Conservation (phyloP, 2,888 invertebrate species). For the Lysandra coridon region DNA sequence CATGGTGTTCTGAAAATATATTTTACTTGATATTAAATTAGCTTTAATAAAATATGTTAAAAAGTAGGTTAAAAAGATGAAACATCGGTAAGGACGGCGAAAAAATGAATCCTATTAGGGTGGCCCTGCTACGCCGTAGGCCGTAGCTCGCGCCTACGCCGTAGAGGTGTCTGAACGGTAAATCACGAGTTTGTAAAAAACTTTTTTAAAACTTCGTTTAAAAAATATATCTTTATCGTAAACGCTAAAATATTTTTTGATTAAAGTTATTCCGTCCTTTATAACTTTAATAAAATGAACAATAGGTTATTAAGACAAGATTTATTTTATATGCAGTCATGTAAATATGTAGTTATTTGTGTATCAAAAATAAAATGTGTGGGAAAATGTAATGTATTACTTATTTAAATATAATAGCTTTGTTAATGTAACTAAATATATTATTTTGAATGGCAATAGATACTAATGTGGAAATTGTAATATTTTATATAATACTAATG, state of each 20-base stretch:
- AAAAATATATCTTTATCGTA: too few species aligned
- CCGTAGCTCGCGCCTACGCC: neutral
- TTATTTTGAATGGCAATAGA: neutral
- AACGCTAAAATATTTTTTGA: neutral
- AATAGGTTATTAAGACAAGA: slow-evolving; percentile 20
- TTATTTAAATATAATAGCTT: slow-evolving; percentile 11
- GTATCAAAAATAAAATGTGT: slow-evolving; percentile 19
- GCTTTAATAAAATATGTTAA: too few species aligned
- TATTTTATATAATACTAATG: neutral
- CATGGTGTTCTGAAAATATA: neutral
- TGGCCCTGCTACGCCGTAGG: neutral
- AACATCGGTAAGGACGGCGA: neutral
- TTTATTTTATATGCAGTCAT: slow-evolving; percentile 3
- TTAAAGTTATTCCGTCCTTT: neutral
- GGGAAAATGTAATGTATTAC: slow-evolving; percentile 16
- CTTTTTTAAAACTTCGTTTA: too few species aligned
- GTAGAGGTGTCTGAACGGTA: neutral
- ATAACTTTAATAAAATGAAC: neutral
- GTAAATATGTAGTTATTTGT: slow-evolving; percentile 23
- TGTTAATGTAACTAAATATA: slow-evolving; percentile 7
- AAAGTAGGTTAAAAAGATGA: neutral
- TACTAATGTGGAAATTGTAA: neutral
- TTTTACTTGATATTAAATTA: neutral
- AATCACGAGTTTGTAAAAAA: neutral
- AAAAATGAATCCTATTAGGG: neutral